Percentiles rank a stretch among this genome's conserved stretches.
Evolutionary conservation across 2,113 vertebrate genomes (phyloP).

Genomic region (Ochotona princeps): DNA sequence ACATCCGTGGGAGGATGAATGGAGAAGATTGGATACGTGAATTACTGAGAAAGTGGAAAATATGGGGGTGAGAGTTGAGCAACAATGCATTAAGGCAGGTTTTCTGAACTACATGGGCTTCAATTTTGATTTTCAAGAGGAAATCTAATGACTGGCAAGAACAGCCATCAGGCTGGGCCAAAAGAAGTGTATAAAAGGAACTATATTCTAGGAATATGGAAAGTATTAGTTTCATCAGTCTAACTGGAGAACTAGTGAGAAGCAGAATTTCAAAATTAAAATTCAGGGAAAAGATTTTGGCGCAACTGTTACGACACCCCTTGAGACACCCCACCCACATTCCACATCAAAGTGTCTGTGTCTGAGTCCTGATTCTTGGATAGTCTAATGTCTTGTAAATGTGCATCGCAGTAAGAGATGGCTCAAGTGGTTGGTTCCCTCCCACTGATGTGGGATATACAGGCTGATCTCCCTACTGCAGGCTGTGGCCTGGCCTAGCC

Average conservation of each 20-base stretch:
- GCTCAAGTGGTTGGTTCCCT: no score
- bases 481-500: no score
- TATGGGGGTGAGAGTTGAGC: not conserved
- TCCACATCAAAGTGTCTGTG: no score
- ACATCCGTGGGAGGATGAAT: not conserved
- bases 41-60: not conserved
- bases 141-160: not conserved
- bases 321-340: no score
- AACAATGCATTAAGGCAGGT: not conserved
- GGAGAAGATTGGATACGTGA: not conserved
- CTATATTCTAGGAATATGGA: not conserved
- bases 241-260: not conserved
- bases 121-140: not conserved
- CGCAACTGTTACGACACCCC: no score
- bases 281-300: no score
- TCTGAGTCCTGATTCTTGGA: no score
- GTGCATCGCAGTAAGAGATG: no score
- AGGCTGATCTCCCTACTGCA: no score
- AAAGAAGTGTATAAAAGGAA: not conserved
- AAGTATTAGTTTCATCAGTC: not conserved
- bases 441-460: no score
- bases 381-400: no score
- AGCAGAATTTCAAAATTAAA: not conserved
- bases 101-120: not conserved
- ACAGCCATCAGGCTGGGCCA: not conserved